Base-by-base conservation (phyloP, 2,888 invertebrate species). In the Caenorhabditis sinica region DNA sequence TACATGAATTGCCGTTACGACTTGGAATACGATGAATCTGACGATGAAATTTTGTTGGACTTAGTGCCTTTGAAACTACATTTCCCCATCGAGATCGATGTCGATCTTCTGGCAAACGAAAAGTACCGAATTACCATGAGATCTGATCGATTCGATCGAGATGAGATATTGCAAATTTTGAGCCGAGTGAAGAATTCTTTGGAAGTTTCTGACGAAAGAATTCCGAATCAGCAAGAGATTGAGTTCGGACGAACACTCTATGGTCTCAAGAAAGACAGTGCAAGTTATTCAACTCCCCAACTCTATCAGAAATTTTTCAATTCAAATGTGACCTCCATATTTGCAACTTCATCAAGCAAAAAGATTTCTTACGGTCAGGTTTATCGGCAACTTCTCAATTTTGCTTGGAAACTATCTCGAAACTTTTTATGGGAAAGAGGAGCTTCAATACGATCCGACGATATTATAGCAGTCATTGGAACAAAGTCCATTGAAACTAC, bases 1-100 rank as follows among this genome's bases (percentile, higher is more conserved):
- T 90, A 86, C 69, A 45, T 91, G 15, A 91, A 91, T 68, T 90
- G 90, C 56, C 86, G 91, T 11, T 91, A 91, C 72, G 89, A 87
- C 25, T 65, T 91, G 75, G 89, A 89, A 56, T 84, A 61, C 49
- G 86, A 79, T 49, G 82, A 79, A 25, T 68, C 69, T 6, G 90
- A 90, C 53, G 86, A 89, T 30, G 84, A 87, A 13, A 58, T 71
- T 13, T 36, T 83, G 1, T 36, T 87, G 53, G 66, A 68, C 23
- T 30, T 88, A 25, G 76, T 88, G 2, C 87, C 88, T 4, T 17
- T 84, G 63, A 82, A 82, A 25, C 33, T 74, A 0, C 85, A 88
- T 20, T 88, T 88, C 72, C 86, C 88, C 3, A 13, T 89, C 15
- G 89, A 89, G 69, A 51, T 89, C 11, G 86, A 89, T 66, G 53